Conservation (phyloP, 1,140 invertebrate genomes). For the Spodoptera frugiperda region DNA sequence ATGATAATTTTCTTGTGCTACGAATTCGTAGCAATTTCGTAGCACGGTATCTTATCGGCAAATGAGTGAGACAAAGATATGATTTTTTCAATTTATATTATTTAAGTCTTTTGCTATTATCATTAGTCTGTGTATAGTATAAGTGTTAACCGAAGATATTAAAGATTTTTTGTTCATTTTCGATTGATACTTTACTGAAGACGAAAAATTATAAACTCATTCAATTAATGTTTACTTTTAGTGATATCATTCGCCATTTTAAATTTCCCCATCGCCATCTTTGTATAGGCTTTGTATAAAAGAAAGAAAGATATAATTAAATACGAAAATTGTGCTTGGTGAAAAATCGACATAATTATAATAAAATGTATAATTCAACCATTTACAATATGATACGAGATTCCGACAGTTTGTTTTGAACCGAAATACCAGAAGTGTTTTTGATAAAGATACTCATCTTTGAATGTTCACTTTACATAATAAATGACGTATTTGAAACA, state of each 20-base stretch:
- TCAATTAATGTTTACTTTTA: too few relatives aligned
- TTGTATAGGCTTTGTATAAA: too few relatives aligned
- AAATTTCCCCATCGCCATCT: too few relatives aligned
- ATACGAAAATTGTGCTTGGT: not conserved
- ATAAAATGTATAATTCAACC: not conserved
- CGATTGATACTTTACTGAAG: not conserved
- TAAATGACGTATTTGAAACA: not conserved
- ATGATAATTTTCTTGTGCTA: constrained; percentile 16
- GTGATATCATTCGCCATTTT: too few relatives aligned
- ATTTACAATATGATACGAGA: not conserved
- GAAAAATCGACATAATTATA: not conserved
- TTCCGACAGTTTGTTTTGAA: not conserved
- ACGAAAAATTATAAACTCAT: too few relatives aligned
- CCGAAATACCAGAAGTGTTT: not conserved
- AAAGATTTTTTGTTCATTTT: too few relatives aligned
- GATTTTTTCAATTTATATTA: constrained; percentile 9
- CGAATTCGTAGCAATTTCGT: constrained; percentile 38
- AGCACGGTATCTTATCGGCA: constrained; percentile 3
- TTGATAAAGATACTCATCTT: not conserved
- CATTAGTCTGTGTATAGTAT: too few relatives aligned
- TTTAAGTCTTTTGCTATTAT: not conserved
- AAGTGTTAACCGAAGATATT: too few relatives aligned
- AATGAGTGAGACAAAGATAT: not conserved
- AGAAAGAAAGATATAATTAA: too few relatives aligned
- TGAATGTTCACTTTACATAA: constrained; percentile 11